Percentiles rank a stretch among this genome's conserved stretches.
Conservation (phyloP, 2,888 invertebrate genomes). For the Philonicus albiceps region DNA sequence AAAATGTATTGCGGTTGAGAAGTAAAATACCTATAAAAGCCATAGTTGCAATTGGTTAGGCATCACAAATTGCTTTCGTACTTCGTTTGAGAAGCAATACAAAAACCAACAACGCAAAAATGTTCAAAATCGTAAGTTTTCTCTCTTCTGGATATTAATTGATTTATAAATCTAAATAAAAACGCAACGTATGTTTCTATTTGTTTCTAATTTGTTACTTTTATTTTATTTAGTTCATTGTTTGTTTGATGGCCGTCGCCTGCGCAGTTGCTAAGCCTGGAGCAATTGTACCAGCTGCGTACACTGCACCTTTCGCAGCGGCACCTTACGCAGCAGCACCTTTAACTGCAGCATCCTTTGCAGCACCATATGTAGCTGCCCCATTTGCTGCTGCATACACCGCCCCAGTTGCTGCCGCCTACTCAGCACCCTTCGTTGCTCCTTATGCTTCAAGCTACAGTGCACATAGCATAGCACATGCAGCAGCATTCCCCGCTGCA, state of each 20-base stretch:
- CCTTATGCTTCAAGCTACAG: constrained; percentile 44
- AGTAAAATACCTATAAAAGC: background rate
- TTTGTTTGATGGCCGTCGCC: constrained; percentile 50
- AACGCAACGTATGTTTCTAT: background rate
- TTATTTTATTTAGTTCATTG: background rate
- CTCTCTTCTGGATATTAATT: background rate
- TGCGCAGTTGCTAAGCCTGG: constrained; percentile 52
- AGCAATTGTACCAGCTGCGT: background rate
- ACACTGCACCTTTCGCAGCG: constrained; percentile 20
- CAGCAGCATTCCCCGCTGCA: constrained; percentile 6
- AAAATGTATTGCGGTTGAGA: background rate
- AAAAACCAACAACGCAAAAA: background rate
- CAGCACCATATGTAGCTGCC: constrained; percentile 6
- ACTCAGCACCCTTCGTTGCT: background rate
- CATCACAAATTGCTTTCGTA: constrained; percentile 48
- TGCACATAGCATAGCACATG: constrained; percentile 37
- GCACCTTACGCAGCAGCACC: background rate
- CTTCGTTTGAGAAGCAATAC: background rate
- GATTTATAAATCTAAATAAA: background rate
- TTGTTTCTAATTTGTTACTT: background rate
- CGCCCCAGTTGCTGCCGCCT: constrained; percentile 1
- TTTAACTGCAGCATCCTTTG: background rate
- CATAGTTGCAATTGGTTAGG: constrained; percentile 46
- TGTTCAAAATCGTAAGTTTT: constrained; percentile 35
- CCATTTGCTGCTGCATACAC: constrained; percentile 52